phyloP scores from a whole-genome alignment of 1,140 invertebrate species.

The Triops cancriformis region DNA sequence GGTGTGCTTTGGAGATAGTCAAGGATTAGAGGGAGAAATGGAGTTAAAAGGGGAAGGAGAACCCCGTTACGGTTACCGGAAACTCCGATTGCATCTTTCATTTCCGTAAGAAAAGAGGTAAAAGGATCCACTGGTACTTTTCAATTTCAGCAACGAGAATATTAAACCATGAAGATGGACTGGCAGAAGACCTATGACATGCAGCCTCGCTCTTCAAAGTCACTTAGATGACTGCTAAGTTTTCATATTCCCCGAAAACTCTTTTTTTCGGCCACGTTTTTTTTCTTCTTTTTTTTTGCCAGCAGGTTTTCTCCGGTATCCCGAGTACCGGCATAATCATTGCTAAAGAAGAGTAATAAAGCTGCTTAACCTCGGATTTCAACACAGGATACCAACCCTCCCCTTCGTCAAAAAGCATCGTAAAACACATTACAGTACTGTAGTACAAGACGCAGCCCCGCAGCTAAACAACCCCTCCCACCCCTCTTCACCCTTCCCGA shows the following conservation, averaged over 20 bases:
- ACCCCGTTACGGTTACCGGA: not conserved
- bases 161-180: not conserved
- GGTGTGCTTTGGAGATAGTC: not conserved
- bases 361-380: too few species aligned
- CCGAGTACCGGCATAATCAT: too few species aligned
- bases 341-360: too few species aligned
- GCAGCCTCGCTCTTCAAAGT: not conserved
- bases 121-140: not conserved
- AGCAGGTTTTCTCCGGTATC: too few species aligned
- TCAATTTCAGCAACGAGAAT: not conserved
- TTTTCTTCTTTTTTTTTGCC: too few species aligned
- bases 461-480: not conserved
- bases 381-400: not conserved
- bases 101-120: slow-evolving; percentile 9
- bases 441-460: not conserved
- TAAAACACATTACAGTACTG: not conserved
- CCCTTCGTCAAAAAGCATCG: not conserved
- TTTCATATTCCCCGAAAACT: too few species aligned
- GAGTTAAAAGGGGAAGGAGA: not conserved
- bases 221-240: too few species aligned
- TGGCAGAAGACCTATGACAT: not conserved
- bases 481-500: not conserved
- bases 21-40: not conserved
- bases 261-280: too few species aligned
- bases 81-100: slow-evolving; percentile 13